Base-by-base conservation (phyloP, 2,888 invertebrate species). In the Pseudococcus longispinus region DNA sequence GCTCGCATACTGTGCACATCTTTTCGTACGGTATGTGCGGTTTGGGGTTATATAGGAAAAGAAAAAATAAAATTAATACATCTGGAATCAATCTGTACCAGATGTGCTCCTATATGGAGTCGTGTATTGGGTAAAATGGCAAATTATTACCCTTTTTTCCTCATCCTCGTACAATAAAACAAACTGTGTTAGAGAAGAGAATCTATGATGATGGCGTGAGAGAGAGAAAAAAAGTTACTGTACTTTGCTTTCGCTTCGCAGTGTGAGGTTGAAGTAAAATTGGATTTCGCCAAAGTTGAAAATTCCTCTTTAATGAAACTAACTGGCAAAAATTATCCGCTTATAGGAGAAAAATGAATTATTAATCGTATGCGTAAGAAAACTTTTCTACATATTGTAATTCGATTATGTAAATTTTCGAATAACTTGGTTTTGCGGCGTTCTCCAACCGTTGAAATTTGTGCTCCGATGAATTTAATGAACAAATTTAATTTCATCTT, bases 321-420 rank as follows among this genome's bases (percentile, higher is more conserved):
- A 70, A 70, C 70, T 70, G 29, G 29, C 70, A 70, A 70, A 70
- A 70, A 70, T 70, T 70, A 70, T 70, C 70, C 70, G 70, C 70
- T 70, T 70, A 70, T 70, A 29, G 70, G 15, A 70, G 70, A 70
- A 70, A 70, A 70, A 70, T 70, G 29, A 70, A 70, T 70, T 70
- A 70, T 70, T 32, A 70, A 70, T 70, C 70, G 70, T 70, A 70
- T 70, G 70, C 70, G 70, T 70, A 70, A 70, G 70, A 70, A 70
- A 70, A 70, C 70, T 70, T 70, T 70, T 70, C 70, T 70, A 70
- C 70, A 70, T 70, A 70, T 70, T 70, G 70, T 70, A 70, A 70
- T 70, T 70, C 70, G 70, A 70, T 70, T 70, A 70, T 70, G 70
- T 20, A 70, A 70, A 70, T 70, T 70, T 29, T 70, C 18, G 29